Base-by-base conservation (phyloP, 2,888 invertebrate genomes). In the Lycia hirtaria region DNA sequence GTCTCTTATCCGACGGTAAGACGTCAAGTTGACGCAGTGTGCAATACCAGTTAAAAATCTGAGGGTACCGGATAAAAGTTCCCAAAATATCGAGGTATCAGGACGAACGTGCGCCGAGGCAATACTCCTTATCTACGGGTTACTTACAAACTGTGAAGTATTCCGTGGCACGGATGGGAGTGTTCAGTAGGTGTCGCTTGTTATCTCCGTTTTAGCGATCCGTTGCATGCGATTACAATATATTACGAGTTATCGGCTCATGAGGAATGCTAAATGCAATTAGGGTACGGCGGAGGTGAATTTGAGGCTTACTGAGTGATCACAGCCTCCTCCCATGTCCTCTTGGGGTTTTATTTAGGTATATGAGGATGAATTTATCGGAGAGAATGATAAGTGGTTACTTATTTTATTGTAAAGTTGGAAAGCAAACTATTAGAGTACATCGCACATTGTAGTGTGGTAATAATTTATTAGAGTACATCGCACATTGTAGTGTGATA, bases 121-220 rank as follows among this genome's bases (percentile, higher is more conserved):
- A 45, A 43, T 44, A 49, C 37, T 19, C 9, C 35, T 49, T 61
- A 48, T 67, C 66, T 63, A 15, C 40, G 14, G 40, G n/a, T 14
- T 26, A 12, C 22, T 9, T 3, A 24, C 14, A 1, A 24, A 40
- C 40, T 40, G 40, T 40, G 2, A 40, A 9, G 4, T 40, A 7
- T 9, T 40, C 24, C 50, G 56, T 50, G 54, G 40, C 40, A 24
- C 44, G 19, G 30, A 44, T 53, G 44, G 62, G 60, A 4, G 6
- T 45, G 35, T 41, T 47, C n/a, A 19, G 40, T n/a, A 38, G 32
- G 14, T 28, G 32, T 41, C 28, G 10, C 33, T 4, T 14, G 24
- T 32, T 35, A 35, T 35, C 49, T 7, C 6, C 3, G 10, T 44
- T 26, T 51, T 45, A 38, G 38, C 24, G 24, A 28, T 22, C 14